Evolutionary conservation across 2,888 invertebrate species (phyloP).

Genomic region (Drosophila mayaguana): DNA sequence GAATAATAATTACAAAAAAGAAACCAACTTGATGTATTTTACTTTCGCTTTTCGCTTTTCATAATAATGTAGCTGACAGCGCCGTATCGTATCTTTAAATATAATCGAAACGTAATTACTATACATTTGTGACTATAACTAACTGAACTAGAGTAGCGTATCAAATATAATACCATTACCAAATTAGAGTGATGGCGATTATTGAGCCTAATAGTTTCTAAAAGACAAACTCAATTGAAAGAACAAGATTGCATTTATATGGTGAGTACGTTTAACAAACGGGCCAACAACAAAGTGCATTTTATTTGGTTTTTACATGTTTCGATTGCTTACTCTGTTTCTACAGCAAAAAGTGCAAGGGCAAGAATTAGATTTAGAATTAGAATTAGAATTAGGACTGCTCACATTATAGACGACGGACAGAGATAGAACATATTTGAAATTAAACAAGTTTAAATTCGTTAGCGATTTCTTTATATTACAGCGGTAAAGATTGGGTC

Average conservation of each 20-base stretch:
- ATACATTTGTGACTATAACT: constrained; percentile 46
- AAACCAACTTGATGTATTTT: constrained; percentile 34
- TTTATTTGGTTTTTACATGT: constrained; percentile 64
- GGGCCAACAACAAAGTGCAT: constrained; percentile 65
- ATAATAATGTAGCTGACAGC: constrained; percentile 39
- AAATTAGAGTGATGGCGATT: constrained; percentile 73
- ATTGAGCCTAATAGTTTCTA: constrained; percentile 4
- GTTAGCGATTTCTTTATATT: constrained; percentile 71
- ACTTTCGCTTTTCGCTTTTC: constrained; percentile 37
- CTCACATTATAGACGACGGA: constrained; percentile 16
- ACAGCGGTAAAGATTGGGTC: constrained; percentile 56
- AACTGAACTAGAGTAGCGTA: constrained; percentile 31
- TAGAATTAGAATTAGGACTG: background rate
- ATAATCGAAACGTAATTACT: constrained; percentile 50
- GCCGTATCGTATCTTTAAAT: constrained; percentile 38
- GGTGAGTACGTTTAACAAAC: constrained; percentile 57
- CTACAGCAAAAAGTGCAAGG: constrained; percentile 42
- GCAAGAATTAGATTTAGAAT: constrained; percentile 38
- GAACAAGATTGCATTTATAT: constrained; percentile 44
- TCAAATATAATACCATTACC: constrained; percentile 67
- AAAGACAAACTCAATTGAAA: constrained; percentile 32
- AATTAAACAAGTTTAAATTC: constrained; percentile 72
- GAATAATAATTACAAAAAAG: constrained; percentile 16
- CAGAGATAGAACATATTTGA: constrained; percentile 2
- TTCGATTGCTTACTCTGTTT: constrained; percentile 43